Evolutionary conservation across 2,888 invertebrate species (phyloP).

Genomic region (Automeris io): DNA sequence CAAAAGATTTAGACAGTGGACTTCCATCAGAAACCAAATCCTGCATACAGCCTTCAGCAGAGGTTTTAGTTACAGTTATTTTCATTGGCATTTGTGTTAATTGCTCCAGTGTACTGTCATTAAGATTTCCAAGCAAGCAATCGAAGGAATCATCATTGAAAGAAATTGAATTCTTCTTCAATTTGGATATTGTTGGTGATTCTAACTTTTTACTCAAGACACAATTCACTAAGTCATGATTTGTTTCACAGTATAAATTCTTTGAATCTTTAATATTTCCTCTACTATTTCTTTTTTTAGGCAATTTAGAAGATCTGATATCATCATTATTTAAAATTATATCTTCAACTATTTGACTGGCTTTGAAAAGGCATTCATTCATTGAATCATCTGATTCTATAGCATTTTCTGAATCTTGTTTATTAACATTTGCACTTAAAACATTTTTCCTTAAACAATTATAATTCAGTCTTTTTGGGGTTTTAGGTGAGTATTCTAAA

Average conservation of each 20-base stretch:
- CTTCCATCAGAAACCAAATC: slow-evolving; percentile 46
- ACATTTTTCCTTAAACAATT: slow-evolving; percentile 60
- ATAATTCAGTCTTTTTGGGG: slow-evolving; percentile 38
- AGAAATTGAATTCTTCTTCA: slow-evolving; percentile 42
- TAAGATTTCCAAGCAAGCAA: slow-evolving; percentile 57
- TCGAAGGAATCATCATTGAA: slow-evolving; percentile 70
- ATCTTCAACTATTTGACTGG: slow-evolving; percentile 68
- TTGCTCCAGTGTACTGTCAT: slow-evolving; percentile 62
- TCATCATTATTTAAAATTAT: slow-evolving; percentile 38
- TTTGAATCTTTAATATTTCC: slow-evolving; percentile 1
- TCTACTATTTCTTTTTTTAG: slow-evolving; percentile 33
- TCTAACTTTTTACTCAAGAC: slow-evolving; percentile 53
- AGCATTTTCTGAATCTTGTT: slow-evolving; percentile 52
- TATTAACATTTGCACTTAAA: slow-evolving; percentile 58
- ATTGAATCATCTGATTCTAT: slow-evolving; percentile 71
- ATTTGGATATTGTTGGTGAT: slow-evolving; percentile 41
- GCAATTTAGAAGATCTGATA: no score
- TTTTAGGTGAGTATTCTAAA: slow-evolving; percentile 54
- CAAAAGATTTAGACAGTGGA: slow-evolving; percentile 47
- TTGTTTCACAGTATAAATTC: slow-evolving; percentile 38
- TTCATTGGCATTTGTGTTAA: slow-evolving; percentile 55
- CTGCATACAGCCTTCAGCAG: slow-evolving; percentile 40
- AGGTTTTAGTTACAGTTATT: slow-evolving; percentile 23
- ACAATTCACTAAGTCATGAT: slow-evolving; percentile 61
- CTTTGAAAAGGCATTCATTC: slow-evolving; percentile 67